Percentiles rank a stretch among this genome's conserved stretches.
These are phyloP conservation scores for Drosophila stalkeri DNA, from an alignment of 2,888 invertebrate species.

Conservation along the genomic window DNA sequence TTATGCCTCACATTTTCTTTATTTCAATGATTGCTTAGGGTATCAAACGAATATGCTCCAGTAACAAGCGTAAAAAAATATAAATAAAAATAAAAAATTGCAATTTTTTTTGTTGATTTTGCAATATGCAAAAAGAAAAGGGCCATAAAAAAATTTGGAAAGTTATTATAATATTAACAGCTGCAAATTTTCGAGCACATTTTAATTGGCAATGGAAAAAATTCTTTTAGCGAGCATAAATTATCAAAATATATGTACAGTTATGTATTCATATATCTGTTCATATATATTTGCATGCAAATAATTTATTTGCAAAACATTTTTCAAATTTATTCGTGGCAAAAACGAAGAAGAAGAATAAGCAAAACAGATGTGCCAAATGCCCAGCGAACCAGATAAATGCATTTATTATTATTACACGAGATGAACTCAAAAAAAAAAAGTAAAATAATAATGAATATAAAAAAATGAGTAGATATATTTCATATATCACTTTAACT, in stretches of 20 bases:
- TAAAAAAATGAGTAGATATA: neutral
- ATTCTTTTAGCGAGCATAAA: constrained; percentile 54
- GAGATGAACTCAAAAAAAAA: neutral
- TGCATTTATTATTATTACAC: constrained; percentile 25
- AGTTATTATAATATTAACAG: constrained; percentile 44
- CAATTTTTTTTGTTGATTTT: constrained; percentile 44
- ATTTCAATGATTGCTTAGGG: neutral
- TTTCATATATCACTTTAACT: neutral
- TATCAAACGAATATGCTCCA: neutral
- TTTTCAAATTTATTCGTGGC: constrained; percentile 47
- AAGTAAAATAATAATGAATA: neutral
- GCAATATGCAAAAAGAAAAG: constrained; percentile 22
- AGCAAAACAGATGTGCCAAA: constrained; percentile 43
- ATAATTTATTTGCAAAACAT: constrained; percentile 62
- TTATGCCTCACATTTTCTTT: neutral
- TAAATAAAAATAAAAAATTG: neutral
- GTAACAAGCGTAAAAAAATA: neutral
- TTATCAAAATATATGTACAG: constrained; percentile 33
- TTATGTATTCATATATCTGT: constrained; percentile 14
- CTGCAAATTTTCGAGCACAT: constrained; percentile 30
- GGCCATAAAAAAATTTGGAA: constrained; percentile 18
- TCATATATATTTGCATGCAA: constrained; percentile 21
- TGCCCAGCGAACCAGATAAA: constrained; percentile 27
- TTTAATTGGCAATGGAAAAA: constrained; percentile 48
- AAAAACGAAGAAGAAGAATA: neutral